Evolutionary conservation across 2,888 invertebrate genomes (phyloP).

Genomic region (Lasioglossum malachurum): DNA sequence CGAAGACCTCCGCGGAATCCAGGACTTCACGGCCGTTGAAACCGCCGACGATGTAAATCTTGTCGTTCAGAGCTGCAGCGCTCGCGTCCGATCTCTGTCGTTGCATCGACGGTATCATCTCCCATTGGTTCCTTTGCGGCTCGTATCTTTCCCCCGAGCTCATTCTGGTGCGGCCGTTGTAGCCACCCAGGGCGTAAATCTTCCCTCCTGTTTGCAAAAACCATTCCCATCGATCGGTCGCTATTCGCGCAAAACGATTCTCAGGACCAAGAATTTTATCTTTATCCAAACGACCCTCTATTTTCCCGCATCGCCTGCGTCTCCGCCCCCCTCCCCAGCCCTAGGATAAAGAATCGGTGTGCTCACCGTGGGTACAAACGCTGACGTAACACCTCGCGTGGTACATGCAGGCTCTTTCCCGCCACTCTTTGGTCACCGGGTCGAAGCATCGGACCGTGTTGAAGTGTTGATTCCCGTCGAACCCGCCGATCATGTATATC

Average conservation of each 20-base stretch:
- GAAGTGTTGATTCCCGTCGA: slow-evolving; percentile 92
- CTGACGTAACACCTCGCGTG: slow-evolving; percentile 93
- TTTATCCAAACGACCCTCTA: neutral
- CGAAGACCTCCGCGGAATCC: slow-evolving; percentile 91
- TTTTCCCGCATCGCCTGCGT: neutral
- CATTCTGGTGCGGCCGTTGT: slow-evolving; percentile 92
- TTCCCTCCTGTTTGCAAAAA: slow-evolving; percentile 86
- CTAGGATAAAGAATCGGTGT: neutral
- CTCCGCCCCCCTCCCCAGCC: too few species aligned
- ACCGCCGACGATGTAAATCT: slow-evolving; percentile 92
- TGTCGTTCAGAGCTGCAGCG: slow-evolving; percentile 89
- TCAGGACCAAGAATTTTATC: too few species aligned
- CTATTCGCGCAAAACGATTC: too few species aligned
- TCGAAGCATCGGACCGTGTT: slow-evolving; percentile 93
- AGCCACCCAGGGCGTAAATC: slow-evolving; percentile 94
- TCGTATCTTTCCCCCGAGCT: slow-evolving; percentile 92
- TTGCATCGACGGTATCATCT: slow-evolving; percentile 91
- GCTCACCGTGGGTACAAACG: slow-evolving; percentile 88
- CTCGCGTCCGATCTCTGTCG: slow-evolving; percentile 92
- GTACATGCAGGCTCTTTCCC: slow-evolving; percentile 92
- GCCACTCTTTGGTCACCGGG: slow-evolving; percentile 91
- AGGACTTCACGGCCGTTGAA: slow-evolving; percentile 93
- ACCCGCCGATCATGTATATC: slow-evolving; percentile 93
- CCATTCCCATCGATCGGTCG: too few species aligned
- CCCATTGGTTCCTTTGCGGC: slow-evolving; percentile 92